Percentiles rank a stretch among this genome's conserved stretches.
These are phyloP conservation scores for Drosophila mimetica DNA, from an alignment of 2,888 invertebrate genomes.

Conservation along the genomic window DNA sequence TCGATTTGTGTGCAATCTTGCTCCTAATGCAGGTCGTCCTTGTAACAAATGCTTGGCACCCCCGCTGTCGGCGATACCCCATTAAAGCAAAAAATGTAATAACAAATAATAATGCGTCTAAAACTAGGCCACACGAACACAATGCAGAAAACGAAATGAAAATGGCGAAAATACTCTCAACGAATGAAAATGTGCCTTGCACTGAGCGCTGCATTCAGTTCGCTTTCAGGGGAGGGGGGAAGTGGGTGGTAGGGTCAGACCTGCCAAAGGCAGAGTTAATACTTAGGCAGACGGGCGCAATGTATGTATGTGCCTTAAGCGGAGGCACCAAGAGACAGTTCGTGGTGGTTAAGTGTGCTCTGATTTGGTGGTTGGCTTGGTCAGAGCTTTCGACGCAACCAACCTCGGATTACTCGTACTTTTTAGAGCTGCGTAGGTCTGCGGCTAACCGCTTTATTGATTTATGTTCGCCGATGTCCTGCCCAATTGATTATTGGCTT, in stretches of 20 bases:
- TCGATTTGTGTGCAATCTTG: slow-evolving; percentile 3
- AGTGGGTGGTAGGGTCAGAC: slow-evolving; percentile 14
- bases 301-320: neutral
- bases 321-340: slow-evolving; percentile 42
- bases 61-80: neutral
- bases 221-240: slow-evolving; percentile 10
- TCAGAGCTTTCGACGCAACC: slow-evolving; percentile 5
- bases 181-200: slow-evolving; percentile 21
- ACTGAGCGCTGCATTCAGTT: slow-evolving; percentile 7
- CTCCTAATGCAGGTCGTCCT: slow-evolving; percentile 58
- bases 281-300: slow-evolving; percentile 11
- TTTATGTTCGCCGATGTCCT: slow-evolving; percentile 41
- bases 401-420: neutral
- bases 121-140: slow-evolving; percentile 62
- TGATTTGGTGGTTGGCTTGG: slow-evolving; percentile 67
- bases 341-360: slow-evolving; percentile 52
- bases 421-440: neutral
- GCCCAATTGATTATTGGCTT: slow-evolving; percentile 35
- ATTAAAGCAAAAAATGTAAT: slow-evolving; percentile 49
- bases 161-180: slow-evolving; percentile 42
- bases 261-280: slow-evolving; percentile 51
- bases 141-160: slow-evolving; percentile 42
- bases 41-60: slow-evolving; percentile 49
- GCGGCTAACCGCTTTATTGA: slow-evolving; percentile 63
- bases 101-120: slow-evolving; percentile 63